Base-by-base conservation (phyloP, 2,113 vertebrate species). In the Cygnus buccinator region DNA sequence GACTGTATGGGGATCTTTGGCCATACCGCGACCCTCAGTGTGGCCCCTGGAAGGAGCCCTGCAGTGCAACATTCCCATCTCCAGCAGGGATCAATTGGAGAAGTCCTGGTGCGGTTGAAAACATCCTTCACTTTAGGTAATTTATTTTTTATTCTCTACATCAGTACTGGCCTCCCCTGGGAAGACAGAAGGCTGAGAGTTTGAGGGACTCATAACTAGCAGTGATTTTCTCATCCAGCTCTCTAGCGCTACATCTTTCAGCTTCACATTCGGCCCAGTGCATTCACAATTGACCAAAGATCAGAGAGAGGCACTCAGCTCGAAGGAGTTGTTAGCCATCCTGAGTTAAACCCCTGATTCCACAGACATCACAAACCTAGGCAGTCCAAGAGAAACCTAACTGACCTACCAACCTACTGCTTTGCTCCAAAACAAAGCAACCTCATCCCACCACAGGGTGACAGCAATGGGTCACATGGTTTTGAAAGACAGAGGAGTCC, bases 51-150 rank as follows among this genome's bases (percentile, higher is more conserved):
- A 90, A 83, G 43, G 15, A 77, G 33, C 65, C 57, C 37, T 39
- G 29, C 39, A 72, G 31, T 26, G 43, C 41, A 73, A 19, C 52
- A 71, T 41, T 26, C 48, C 35, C 78, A 61, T 6, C 92, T 73
- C 33, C 72, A 88, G 4, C 5, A 46, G 61, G 22, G 14, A 20
- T 33, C 0, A 0, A 35, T 0, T 33, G 65, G 52, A 84, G 82
- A 84, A 67, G 37, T 55, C 61, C 61, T n/a, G 33, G 29, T 70
- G 33, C 20, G 18, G 20, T 46, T 74, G 14, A 66, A 70, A 87
- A 70, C 33, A 80, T 25, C 50, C 19, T 52, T 94, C 3, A 1
- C 5, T 59, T 74, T 8, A 25, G 2, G 52, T 29, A 29, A 31
- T 71, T 81, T 18, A 12, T 65, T 68, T 84, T 91, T 55, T 39